Conservation (phyloP, 2,113 vertebrate genomes). For the Melanerpes aurifrons region DNA sequence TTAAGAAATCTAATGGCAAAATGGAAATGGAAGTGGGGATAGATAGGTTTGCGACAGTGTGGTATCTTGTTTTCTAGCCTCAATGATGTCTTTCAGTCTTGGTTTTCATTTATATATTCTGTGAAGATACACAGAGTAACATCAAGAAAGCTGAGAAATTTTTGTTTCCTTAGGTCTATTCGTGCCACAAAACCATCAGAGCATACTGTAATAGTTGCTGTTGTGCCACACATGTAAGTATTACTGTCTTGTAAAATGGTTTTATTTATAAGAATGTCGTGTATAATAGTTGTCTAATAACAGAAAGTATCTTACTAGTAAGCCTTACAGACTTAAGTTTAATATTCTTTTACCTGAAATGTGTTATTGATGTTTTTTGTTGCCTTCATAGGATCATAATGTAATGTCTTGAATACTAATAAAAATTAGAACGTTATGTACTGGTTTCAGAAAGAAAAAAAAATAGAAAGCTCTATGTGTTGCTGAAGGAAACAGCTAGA, state of each 20-base stretch:
- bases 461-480: not conserved
- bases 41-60: not conserved
- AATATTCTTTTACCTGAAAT: not conserved
- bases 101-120: not conserved
- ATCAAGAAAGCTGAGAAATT: not conserved
- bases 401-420: not conserved
- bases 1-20: not conserved
- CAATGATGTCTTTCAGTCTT: not conserved
- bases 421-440: not conserved
- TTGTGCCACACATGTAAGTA: slow-evolving; percentile 88
- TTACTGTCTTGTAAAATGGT: not conserved
- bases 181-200: slow-evolving; percentile 89
- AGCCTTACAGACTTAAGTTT: not conserved
- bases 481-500: not conserved
- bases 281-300: not conserved
- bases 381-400: not conserved
- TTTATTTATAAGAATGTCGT: not conserved
- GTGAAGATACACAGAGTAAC: not conserved
- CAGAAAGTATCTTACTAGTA: not conserved
- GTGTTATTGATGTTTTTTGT: not conserved
- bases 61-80: not conserved
- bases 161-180: slow-evolving; percentile 84
- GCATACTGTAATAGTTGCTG: slow-evolving; percentile 89
- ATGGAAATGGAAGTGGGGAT: not conserved
- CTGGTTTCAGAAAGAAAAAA: not conserved